Evolutionary conservation across 2,888 invertebrate genomes (phyloP).

Genomic region (Eurytoma californica): DNA sequence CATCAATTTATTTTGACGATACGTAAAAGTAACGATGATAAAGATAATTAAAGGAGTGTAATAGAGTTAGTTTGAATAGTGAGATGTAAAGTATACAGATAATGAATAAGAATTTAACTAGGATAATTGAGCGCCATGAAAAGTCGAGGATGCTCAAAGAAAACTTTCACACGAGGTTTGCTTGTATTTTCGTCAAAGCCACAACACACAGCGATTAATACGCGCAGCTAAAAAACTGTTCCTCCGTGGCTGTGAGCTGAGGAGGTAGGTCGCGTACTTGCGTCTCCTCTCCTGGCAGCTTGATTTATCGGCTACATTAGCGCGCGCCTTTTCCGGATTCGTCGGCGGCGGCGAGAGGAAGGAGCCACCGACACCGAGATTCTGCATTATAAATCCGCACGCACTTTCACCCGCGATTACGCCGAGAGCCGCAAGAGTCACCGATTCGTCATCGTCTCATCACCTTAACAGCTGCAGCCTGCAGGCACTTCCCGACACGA

Average conservation of each 20-base stretch:
- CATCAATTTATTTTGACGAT: no score
- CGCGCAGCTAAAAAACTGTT: no score
- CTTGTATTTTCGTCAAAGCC: slow-evolving; percentile 1
- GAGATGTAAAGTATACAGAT: background rate
- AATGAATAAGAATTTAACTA: background rate
- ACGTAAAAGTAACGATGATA: background rate
- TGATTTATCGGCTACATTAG: slow-evolving; percentile 50
- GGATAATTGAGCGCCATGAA: background rate
- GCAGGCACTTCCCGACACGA: background rate
- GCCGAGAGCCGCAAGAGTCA: background rate
- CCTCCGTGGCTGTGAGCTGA: background rate
- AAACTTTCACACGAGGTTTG: slow-evolving; percentile 24
- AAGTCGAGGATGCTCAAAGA: background rate
- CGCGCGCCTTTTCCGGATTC: slow-evolving; percentile 37
- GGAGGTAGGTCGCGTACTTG: background rate
- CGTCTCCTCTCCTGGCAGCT: background rate
- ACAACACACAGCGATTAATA: background rate
- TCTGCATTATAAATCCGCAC: slow-evolving; percentile 49
- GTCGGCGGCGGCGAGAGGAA: background rate
- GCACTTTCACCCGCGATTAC: slow-evolving; percentile 56
- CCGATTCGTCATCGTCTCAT: slow-evolving; percentile 53
- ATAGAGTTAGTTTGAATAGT: background rate
- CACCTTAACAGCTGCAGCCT: slow-evolving; percentile 11
- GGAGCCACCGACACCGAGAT: slow-evolving; percentile 13
- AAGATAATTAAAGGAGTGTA: slow-evolving; percentile 17